These are phyloP conservation scores for Karalla daura DNA, from an alignment of 2,797 vertebrate genomes.

Conservation along the genomic window DNA sequence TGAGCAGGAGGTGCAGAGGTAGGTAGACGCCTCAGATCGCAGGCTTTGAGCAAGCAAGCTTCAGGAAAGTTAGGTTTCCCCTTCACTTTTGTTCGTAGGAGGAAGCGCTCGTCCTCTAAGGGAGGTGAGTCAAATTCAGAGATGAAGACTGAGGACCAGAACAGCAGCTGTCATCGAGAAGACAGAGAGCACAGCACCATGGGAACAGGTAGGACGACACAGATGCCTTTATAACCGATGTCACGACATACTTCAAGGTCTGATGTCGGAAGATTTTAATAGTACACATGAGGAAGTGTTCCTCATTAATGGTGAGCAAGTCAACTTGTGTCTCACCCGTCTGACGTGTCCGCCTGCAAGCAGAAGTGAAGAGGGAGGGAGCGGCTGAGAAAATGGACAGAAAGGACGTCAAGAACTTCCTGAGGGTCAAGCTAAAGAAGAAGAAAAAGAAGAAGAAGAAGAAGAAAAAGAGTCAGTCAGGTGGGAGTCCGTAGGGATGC, in stretches of 20 bases:
- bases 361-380: slow-evolving; percentile 74
- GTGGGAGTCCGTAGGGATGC: slow-evolving; percentile 24
- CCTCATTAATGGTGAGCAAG: too few species aligned
- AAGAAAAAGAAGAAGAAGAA: slow-evolving; percentile 93
- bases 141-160: slow-evolving; percentile 77
- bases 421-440: slow-evolving; percentile 92
- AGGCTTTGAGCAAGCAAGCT: not conserved
- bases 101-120: slow-evolving; percentile 64
- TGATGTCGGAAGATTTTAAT: too few species aligned
- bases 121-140: slow-evolving; percentile 73
- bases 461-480: slow-evolving; percentile 88
- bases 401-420: slow-evolving; percentile 89
- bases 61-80: not conserved
- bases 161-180: slow-evolving; percentile 73
- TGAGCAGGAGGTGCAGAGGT: slow-evolving; percentile 50
- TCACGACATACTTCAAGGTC: too few species aligned
- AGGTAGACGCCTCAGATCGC: not conserved
- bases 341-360: not conserved
- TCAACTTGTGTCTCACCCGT: not conserved
- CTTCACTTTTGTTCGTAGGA: slow-evolving; percentile 46
- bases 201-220: slow-evolving; percentile 76
- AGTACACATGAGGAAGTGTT: too few species aligned
- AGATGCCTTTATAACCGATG: too few species aligned
- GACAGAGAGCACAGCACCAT: slow-evolving; percentile 63
- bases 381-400: slow-evolving; percentile 80